phyloP scores from a whole-genome alignment of 2,797 vertebrate genomes.

The Perodicticus potto region DNA sequence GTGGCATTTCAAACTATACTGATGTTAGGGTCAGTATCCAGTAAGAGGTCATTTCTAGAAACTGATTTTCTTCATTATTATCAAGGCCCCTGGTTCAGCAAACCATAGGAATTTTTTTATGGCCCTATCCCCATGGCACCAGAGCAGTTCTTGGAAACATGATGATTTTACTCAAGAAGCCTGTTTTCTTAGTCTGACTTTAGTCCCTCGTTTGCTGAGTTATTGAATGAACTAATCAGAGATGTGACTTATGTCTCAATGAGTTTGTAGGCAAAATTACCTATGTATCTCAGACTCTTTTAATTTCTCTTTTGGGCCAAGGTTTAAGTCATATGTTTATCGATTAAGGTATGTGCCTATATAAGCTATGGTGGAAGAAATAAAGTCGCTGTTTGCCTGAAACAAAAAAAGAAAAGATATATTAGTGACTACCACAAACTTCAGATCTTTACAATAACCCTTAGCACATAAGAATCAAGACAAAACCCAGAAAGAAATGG shows the following conservation, averaged over 20 bases:
- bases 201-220: constrained; percentile 11
- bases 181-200: constrained; percentile 51
- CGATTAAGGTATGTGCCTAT: too few species aligned
- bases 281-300: not conserved
- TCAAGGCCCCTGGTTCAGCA: constrained; percentile 24
- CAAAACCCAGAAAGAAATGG: not conserved
- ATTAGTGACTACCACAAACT: constrained; percentile 30
- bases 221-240: constrained; percentile 56
- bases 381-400: too few species aligned
- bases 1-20: not conserved
- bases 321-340: too few species aligned
- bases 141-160: constrained; percentile 56
- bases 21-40: not conserved
- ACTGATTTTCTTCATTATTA: constrained; percentile 57
- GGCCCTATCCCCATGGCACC: constrained; percentile 57
- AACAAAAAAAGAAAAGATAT: too few species aligned
- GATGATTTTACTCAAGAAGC: constrained; percentile 60
- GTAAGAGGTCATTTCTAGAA: constrained; percentile 50
- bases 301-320: constrained; percentile 28
- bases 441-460: constrained; percentile 5
- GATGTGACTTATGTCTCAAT: constrained; percentile 32
- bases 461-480: not conserved
- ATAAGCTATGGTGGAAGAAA: too few species aligned
- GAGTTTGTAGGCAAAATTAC: constrained; percentile 49
- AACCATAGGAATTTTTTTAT: constrained; percentile 36